Conservation (phyloP, 2,113 vertebrate species). For the Neoarius graeffei region DNA sequence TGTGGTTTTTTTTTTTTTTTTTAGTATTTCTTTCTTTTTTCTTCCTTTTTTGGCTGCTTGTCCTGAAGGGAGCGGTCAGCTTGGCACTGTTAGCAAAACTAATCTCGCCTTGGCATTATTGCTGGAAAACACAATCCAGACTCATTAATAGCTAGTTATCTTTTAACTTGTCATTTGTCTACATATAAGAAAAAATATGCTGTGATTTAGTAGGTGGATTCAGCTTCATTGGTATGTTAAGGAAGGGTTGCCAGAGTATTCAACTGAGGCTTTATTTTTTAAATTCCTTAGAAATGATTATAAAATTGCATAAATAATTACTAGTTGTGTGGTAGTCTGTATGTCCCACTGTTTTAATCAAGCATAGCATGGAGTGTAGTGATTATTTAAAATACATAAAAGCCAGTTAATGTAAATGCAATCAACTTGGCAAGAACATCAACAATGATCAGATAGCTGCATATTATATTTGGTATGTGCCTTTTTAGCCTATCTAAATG, state of each 20-base stretch:
- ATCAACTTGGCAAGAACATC: neutral
- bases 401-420: neutral
- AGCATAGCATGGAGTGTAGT: neutral
- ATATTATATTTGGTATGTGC: neutral
- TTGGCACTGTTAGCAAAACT: neutral
- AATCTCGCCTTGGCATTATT: neutral
- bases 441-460: neutral
- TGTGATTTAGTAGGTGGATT: neutral
- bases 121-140: neutral
- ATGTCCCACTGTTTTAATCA: neutral
- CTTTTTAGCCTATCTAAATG: neutral
- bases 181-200: neutral
- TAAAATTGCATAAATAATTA: neutral
- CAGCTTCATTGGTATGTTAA: neutral
- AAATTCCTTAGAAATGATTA: neutral
- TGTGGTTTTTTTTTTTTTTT: neutral
- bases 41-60: neutral
- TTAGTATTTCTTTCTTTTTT: neutral
- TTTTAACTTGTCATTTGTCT: neutral
- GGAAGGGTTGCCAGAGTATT: neutral
- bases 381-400: neutral
- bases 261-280: too few species aligned
- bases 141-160: neutral
- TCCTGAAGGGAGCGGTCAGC: neutral
- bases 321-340: neutral